A percentile compares a stretch with the other conserved stretches of the same genome.
Evolutionary conservation across 2,888 invertebrate genomes (phyloP).

Genomic region (Hyposoter didymator): DNA sequence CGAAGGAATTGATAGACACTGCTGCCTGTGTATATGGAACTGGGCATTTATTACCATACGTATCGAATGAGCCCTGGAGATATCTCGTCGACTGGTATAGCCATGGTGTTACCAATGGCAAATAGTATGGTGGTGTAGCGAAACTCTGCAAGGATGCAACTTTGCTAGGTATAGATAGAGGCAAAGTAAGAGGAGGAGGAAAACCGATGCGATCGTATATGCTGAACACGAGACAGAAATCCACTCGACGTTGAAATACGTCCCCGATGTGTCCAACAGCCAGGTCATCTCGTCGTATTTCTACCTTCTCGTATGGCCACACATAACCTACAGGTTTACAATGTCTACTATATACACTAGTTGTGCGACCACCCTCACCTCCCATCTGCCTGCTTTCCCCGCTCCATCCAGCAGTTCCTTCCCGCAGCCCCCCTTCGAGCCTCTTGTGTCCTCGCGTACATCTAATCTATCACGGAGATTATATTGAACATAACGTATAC

Average conservation of each 20-base stretch:
- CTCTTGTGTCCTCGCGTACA: slow-evolving; percentile 33
- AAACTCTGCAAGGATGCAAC: slow-evolving; percentile 59
- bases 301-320: slow-evolving; percentile 46
- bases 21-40: not conserved
- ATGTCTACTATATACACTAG: slow-evolving; percentile 31
- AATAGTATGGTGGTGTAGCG: slow-evolving; percentile 30
- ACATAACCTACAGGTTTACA: slow-evolving; percentile 53
- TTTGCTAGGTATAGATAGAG: slow-evolving; percentile 1
- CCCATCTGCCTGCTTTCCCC: slow-evolving; percentile 12
- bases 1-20: slow-evolving; percentile 50
- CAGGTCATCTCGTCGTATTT: slow-evolving; percentile 59
- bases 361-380: not conserved
- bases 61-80: slow-evolving; percentile 58
- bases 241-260: slow-evolving; percentile 69
- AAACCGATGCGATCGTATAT: slow-evolving; percentile 57
- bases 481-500: slow-evolving; percentile 62
- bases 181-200: not conserved
- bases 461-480: slow-evolving; percentile 68
- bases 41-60: slow-evolving; percentile 66
- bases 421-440: not conserved
- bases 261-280: slow-evolving; percentile 68
- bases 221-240: slow-evolving; percentile 64
- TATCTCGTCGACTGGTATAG: slow-evolving; percentile 43
- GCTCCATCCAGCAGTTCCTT: not conserved
- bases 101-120: slow-evolving; percentile 25